phyloP scores from a whole-genome alignment of 2,888 invertebrate genomes.

The Steinernema scapterisci region DNA sequence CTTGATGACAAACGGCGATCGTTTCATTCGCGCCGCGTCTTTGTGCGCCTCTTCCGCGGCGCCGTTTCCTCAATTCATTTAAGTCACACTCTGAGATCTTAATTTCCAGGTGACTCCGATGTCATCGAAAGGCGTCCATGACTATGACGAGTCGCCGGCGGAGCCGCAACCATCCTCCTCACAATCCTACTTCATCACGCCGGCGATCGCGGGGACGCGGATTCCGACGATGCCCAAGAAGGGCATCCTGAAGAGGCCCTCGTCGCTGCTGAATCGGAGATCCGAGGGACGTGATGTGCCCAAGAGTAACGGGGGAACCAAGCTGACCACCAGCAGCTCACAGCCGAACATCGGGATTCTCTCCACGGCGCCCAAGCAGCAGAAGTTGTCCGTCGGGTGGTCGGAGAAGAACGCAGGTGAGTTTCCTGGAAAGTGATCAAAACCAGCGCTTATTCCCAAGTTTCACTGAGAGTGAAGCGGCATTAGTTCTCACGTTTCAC shows the following conservation, averaged over 20 bases:
- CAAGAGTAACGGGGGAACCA: constrained; percentile 3
- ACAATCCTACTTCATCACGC: constrained; percentile 36
- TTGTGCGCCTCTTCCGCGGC: neutral
- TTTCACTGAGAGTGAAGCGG: too few species aligned
- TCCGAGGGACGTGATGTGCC: constrained; percentile 11
- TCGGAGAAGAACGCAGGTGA: constrained; percentile 65
- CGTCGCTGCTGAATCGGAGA: constrained; percentile 31
- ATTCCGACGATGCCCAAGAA: constrained; percentile 49
- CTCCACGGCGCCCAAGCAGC: constrained; percentile 43
- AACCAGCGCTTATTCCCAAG: neutral
- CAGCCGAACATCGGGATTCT: constrained; percentile 29
- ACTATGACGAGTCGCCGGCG: constrained; percentile 12
- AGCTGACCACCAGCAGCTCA: constrained; percentile 22
- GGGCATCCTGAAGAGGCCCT: constrained; percentile 57
- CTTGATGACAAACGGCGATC: constrained; percentile 27
- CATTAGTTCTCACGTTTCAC: too few species aligned
- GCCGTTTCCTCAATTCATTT: constrained; percentile 12
- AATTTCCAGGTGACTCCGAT: constrained; percentile 24
- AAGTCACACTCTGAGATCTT: neutral
- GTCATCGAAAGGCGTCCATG: constrained; percentile 1
- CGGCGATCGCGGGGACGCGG: constrained; percentile 35
- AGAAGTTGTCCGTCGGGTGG: constrained; percentile 64
- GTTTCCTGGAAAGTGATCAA: neutral
- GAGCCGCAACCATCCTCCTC: constrained; percentile 28
- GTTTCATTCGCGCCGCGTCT: constrained; percentile 2